Conservation (phyloP, 2,888 invertebrate species). For the Scotopteryx bipunctaria region DNA sequence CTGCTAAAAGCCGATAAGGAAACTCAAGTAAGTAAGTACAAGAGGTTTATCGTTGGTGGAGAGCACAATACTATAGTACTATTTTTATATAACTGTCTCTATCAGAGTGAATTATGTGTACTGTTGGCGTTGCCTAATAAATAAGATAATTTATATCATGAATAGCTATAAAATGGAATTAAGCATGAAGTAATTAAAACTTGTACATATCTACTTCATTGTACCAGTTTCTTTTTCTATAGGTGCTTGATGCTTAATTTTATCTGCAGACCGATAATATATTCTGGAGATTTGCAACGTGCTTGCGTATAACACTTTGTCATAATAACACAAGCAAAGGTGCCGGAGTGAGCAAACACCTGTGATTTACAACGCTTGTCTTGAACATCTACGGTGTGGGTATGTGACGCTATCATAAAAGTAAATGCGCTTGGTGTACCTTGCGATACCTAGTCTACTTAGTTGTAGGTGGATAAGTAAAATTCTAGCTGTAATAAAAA, state of each 20-base stretch:
- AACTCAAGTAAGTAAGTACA: constrained; percentile 64
- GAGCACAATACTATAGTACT: too few species aligned
- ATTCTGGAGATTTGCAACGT: not conserved
- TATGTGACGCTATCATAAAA: constrained; percentile 12
- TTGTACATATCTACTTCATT: too few species aligned
- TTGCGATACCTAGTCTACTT: not conserved
- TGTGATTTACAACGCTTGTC: constrained; percentile 34
- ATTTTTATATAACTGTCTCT: too few species aligned
- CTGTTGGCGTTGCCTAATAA: too few species aligned
- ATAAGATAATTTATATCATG: too few species aligned
- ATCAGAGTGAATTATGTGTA: too few species aligned
- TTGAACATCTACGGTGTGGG: constrained; percentile 20
- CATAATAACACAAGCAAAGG: constrained; percentile 35
- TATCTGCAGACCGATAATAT: too few species aligned
- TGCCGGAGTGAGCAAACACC: constrained; percentile 23
- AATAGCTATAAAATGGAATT: too few species aligned
- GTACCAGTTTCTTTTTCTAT: not conserved
- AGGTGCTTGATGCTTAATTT: constrained; percentile 5
- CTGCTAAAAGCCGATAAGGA: constrained; percentile 71
- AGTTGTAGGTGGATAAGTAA: too few species aligned
- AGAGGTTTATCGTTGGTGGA: too few species aligned
- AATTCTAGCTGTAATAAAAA: too few species aligned
- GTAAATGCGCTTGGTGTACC: not conserved
- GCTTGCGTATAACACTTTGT: constrained; percentile 28
- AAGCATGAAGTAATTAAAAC: too few species aligned